Conservation (phyloP, 2,888 invertebrate species). For the Cantharis rustica region DNA sequence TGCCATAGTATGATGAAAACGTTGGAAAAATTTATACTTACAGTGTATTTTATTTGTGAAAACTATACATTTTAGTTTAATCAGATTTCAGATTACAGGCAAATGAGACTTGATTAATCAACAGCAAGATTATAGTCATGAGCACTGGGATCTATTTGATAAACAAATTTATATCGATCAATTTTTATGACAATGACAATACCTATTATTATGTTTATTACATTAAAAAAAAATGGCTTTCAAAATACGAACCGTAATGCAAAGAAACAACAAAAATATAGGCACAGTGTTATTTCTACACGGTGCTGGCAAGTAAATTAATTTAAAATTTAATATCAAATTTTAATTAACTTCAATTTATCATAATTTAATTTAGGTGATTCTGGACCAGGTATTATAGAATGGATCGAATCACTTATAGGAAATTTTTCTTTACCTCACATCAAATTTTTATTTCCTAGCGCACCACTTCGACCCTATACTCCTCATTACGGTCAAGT, state of each 20-base stretch:
- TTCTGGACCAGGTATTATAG: constrained; percentile 62
- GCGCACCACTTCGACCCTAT: constrained; percentile 77
- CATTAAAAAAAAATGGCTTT: not conserved
- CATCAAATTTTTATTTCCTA: constrained; percentile 76
- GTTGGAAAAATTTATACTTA: too few relatives aligned
- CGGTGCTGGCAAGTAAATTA: constrained; percentile 63
- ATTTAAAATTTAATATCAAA: not conserved
- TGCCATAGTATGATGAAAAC: too few relatives aligned
- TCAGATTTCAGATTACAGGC: too few relatives aligned
- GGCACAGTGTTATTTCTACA: constrained; percentile 71
- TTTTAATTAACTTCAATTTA: constrained; percentile 26
- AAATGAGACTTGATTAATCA: too few relatives aligned
- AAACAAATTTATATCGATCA: not conserved
- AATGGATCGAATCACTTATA: constrained; percentile 65
- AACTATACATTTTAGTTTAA: too few relatives aligned
- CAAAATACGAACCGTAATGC: not conserved
- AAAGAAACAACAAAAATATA: constrained; percentile 58
- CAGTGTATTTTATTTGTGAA: too few relatives aligned
- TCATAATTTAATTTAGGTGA: constrained; percentile 58
- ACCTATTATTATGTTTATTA: not conserved
- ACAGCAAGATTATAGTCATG: not conserved
- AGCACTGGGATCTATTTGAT: not conserved
- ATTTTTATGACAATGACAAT: not conserved
- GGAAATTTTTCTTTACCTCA: constrained; percentile 69
- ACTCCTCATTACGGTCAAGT: constrained; percentile 66